Base-by-base conservation (phyloP, 2,113 vertebrate genomes). In the Benitochromis conjunctus region DNA sequence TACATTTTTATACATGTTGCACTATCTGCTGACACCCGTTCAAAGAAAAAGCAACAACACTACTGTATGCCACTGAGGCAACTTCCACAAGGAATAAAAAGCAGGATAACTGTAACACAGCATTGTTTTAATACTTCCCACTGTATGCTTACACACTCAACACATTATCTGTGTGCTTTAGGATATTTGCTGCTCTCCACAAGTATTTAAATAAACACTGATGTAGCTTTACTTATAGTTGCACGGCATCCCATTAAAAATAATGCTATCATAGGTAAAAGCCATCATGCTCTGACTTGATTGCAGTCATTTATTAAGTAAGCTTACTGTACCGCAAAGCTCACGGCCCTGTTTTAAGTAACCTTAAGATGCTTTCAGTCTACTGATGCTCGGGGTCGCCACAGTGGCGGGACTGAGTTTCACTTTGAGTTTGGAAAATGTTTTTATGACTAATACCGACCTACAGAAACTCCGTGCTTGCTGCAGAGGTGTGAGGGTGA, bases 401-500 rank as follows among this genome's bases (percentile, higher is more conserved):
- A 24, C 26, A n/a, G 51, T 14, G 26, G 18, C 46, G 54, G 3
- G 3, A 56, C 4, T 12, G 86, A 92, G 46, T 93, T 89, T 87
- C 53, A 93, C 56, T 88, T 78, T 78, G 54, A 89, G 38, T 90
- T 85, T 69, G 19, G 46, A 24, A 41, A 84, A 83, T 64, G 9
- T 71, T 71, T 5, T 80, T 51, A 8, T 71, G 76, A 90, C 46
- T 80, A n/a, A 87, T 56, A 19, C 13, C 71, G 69, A 41, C 7
- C 79, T 56, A 43, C 81, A 80, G 16, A 29, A 85, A 81, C 26
- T 62, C 62, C 18, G 57, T 81, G 18, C 38, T 21, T 26, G 34
- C 12, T 29, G n/a, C 38, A 7, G 16, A 12, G 46, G 58, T 79
- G 84, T 26, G 51, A 26, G 48, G 3, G 48, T 21, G 31, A 62